Evolutionary conservation across 2,888 invertebrate genomes (phyloP), one percentile per base, ranked within the genome.

Genomic region (Thymelicus lineola): DNA sequence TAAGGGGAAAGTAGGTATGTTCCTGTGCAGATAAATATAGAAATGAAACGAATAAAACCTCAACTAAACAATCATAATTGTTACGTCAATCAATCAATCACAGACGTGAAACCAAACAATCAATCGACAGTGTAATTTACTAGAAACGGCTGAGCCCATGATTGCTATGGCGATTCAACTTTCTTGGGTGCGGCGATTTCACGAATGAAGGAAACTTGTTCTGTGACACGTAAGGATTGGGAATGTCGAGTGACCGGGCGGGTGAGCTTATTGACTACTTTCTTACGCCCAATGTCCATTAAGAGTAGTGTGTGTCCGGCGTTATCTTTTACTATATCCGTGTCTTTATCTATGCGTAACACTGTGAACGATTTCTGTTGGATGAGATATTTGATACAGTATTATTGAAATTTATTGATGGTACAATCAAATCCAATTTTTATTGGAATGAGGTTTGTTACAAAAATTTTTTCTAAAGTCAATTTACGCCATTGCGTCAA

Each of bases 121-220:
- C 68, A 68, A 69, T 38, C 7, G n/a, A 58, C 68, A 73, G 72
- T 53, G 73, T 74, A 75, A 76, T 75, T 74, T 70, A 67, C 66
- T 66, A 70, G 68, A 69, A 69, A 70, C 48, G 71, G 45, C 48
- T 35, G 57, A 74, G 58, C 10, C 57, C 62, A 57, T 68, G 57
- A 68, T 68, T 68, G 67, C 59, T 67, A 61, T 53, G 46, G 57
- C 68, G 67, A 76, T 72, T 74, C 79, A 74, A 76, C 78, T 79
- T 79, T 79, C 79, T 76, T 77, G 75, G 76, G 76, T 74, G 79
- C 79, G 83, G 81, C 86, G 89, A 89, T 92, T 91, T 91, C 91
- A 85, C 90, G 86, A 86, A 87, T 88, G 15, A 6, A 88, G 78
- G 76, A 80, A 87, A 86, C 87, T 81, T 83, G 88, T 88, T 88